These are phyloP conservation scores for Ptiloglossa arizonensis DNA, from an alignment of 1,140 invertebrate species.

Conservation along the genomic window DNA sequence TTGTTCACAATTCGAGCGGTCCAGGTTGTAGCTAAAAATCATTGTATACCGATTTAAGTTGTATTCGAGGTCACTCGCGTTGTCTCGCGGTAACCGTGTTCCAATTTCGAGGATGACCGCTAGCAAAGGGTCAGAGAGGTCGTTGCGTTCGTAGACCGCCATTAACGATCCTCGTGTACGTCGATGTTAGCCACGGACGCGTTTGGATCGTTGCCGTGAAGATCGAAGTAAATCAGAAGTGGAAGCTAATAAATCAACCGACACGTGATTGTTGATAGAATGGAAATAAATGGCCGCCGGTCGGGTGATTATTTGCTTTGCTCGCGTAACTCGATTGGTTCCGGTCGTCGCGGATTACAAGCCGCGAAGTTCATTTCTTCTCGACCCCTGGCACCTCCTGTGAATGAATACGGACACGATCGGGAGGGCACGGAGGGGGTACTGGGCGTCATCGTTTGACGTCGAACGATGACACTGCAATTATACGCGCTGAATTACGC, in stretches of 20 bases:
- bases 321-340: conserved; percentile 13
- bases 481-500: conserved; percentile 58
- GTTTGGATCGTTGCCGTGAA: neutral
- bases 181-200: no score
- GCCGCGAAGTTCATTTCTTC: neutral
- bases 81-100: no score
- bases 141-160: no score
- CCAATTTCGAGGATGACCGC: no score
- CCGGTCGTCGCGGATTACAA: conserved; percentile 7
- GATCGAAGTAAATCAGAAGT: conserved; percentile 6
- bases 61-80: no score
- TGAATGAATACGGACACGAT: conserved; percentile 30
- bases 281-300: neutral
- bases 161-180: no score
- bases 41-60: no score
- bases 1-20: no score
- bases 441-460: conserved; percentile 62
- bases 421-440: no score
- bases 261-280: conserved; percentile 3
- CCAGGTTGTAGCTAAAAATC: no score
- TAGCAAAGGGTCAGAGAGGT: no score
- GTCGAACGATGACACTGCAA: conserved; percentile 61
- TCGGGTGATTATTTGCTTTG: conserved; percentile 9
- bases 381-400: neutral
- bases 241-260: conserved; percentile 9